Evolutionary conservation across 2,888 invertebrate species (phyloP).

Genomic region (Chaetogeoica ovagalla): DNA sequence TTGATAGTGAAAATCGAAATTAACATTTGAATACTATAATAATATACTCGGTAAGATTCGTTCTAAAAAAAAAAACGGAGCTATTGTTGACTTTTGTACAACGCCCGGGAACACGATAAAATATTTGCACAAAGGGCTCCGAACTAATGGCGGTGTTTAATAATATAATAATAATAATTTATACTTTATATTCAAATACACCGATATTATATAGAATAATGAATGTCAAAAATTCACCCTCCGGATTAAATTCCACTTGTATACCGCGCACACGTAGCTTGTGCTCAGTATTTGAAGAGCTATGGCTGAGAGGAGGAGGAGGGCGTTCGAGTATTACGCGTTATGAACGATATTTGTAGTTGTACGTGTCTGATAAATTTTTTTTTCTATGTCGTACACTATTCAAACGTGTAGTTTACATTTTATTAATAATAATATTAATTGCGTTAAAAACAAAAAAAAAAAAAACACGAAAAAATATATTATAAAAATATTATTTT

Average conservation of each 20-base stretch:
- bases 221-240: conserved; percentile 45
- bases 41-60: conserved; percentile 15
- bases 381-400: too few species aligned
- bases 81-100: conserved; percentile 11
- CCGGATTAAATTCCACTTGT: conserved; percentile 45
- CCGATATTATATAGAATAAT: conserved; percentile 18
- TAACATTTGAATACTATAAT: conserved; percentile 22
- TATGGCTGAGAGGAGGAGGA: too few species aligned
- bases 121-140: conserved; percentile 25
- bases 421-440: too few species aligned
- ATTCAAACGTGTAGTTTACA: too few species aligned
- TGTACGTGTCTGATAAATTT: too few species aligned
- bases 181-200: conserved; percentile 32
- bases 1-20: conserved; percentile 15
- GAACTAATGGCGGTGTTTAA: conserved; percentile 28
- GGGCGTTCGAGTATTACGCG: neutral
- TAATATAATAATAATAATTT: conserved; percentile 43
- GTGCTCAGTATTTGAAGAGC: too few species aligned
- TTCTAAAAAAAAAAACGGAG: neutral
- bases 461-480: too few species aligned
- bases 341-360: too few species aligned
- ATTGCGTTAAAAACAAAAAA: too few species aligned
- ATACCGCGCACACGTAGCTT: neutral
- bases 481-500: too few species aligned
- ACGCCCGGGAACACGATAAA: conserved; percentile 18